Conservation (phyloP, 2,888 invertebrate genomes). For the Polydesmus complanatus region DNA sequence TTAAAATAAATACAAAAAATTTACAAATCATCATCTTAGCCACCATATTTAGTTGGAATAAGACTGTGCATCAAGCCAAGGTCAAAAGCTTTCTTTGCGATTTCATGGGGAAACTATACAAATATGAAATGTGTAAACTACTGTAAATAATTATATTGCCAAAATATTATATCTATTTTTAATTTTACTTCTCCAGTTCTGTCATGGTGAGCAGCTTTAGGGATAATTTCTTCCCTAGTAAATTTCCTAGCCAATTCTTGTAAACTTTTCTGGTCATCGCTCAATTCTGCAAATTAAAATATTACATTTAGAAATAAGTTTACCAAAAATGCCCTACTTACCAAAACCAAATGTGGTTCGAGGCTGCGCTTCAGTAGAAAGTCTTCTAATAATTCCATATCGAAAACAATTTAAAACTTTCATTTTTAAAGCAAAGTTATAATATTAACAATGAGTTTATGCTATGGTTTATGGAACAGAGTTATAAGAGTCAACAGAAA, state of each 20-base stretch:
- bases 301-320: background rate
- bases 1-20: background rate
- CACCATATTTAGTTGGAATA: constrained; percentile 45
- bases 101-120: constrained; percentile 68
- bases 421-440: too few species aligned
- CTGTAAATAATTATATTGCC: background rate
- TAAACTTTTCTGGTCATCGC: constrained; percentile 62
- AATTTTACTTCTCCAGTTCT: constrained; percentile 53
- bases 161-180: background rate
- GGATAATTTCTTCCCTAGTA: constrained; percentile 78
- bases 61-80: constrained; percentile 77
- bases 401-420: background rate
- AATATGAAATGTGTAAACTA: background rate
- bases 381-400: background rate
- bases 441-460: too few species aligned
- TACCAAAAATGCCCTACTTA: background rate
- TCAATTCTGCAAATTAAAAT: constrained; percentile 38
- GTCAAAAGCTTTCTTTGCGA: constrained; percentile 82
- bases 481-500: too few species aligned
- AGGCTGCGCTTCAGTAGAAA: background rate
- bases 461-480: too few species aligned
- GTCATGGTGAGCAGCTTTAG: constrained; percentile 77
- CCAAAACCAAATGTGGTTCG: background rate
- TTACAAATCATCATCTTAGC: constrained; percentile 5
- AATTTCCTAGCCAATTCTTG: constrained; percentile 78